A percentile compares a stretch with the other conserved stretches of the same genome.
These are phyloP conservation scores for Drosophila formosana DNA, from an alignment of 2,888 invertebrate genomes.

Conservation along the genomic window DNA sequence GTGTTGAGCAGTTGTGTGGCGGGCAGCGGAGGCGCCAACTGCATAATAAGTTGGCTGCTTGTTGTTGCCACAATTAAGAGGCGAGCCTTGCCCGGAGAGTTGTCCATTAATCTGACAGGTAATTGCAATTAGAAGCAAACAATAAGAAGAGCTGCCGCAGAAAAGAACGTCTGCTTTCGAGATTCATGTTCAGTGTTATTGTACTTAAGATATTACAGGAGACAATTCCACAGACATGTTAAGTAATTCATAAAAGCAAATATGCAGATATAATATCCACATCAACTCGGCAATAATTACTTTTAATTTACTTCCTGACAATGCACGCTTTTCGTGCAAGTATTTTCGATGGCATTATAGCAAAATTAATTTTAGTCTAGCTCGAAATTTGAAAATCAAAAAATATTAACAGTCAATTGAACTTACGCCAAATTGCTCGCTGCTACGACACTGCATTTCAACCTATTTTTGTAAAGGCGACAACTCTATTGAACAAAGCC, in stretches of 20 bases:
- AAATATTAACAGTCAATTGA: no score
- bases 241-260: not conserved
- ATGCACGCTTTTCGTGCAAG: not conserved
- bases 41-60: slow-evolving; percentile 45
- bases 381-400: no score
- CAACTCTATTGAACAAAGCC: not conserved
- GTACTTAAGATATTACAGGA: slow-evolving; percentile 43
- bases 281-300: not conserved
- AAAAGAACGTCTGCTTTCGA: slow-evolving; percentile 31
- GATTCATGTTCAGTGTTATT: slow-evolving; percentile 1
- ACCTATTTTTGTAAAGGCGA: not conserved
- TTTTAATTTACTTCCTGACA: not conserved
- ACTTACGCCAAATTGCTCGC: not conserved
- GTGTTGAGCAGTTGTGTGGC: slow-evolving; percentile 11
- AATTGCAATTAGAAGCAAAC: slow-evolving; percentile 75
- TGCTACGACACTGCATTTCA: slow-evolving; percentile 6
- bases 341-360: no score
- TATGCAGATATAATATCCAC: not conserved
- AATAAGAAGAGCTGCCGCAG: slow-evolving; percentile 34
- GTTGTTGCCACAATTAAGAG: slow-evolving; percentile 56
- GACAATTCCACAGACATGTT: slow-evolving; percentile 32
- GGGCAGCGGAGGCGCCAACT: slow-evolving; percentile 26
- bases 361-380: no score
- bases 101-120: slow-evolving; percentile 76
- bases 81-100: slow-evolving; percentile 31